Evolutionary conservation across 2,113 vertebrate genomes (phyloP).

Genomic region (Cyprichromis sp.): DNA sequence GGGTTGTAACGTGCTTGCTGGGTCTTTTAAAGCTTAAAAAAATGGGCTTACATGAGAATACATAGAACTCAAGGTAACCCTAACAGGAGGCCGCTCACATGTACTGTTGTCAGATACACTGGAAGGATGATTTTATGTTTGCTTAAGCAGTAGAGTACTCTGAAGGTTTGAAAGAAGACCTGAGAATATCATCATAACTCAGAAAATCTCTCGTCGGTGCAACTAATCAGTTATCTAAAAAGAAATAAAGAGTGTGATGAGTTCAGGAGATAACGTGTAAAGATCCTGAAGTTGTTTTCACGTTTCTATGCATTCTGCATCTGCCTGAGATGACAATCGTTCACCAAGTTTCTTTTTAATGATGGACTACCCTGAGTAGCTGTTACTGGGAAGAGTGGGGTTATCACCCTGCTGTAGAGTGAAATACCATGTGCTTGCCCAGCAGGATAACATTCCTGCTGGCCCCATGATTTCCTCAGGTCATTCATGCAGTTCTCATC

Average conservation of each 20-base stretch:
- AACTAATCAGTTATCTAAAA: neutral
- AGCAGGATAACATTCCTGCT: constrained; percentile 85
- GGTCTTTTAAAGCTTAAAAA: constrained; percentile 10
- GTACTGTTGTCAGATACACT: neutral
- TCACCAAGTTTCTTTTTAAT: constrained; percentile 33
- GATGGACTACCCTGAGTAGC: constrained; percentile 36
- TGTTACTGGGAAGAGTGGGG: constrained; percentile 32
- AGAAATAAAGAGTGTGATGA: neutral
- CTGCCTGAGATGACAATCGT: neutral
- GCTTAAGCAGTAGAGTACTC: neutral
- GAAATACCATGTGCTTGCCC: constrained; percentile 83
- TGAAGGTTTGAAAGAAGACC: neutral
- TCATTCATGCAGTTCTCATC: constrained; percentile 67
- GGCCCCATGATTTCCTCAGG: constrained; percentile 75
- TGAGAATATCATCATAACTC: neutral
- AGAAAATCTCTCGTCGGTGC: neutral
- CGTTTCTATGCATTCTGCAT: neutral
- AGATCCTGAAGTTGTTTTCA: neutral
- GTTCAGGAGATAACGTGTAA: neutral
- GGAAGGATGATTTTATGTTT: neutral
- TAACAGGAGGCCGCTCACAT: neutral
- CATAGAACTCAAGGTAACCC: neutral
- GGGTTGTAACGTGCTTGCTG: neutral
- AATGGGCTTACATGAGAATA: neutral
- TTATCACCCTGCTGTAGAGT: constrained; percentile 65